A percentile compares a stretch with the other conserved stretches of the same genome.
These are phyloP conservation scores for Linyphia triangularis DNA, from an alignment of 2,888 invertebrate species.

Conservation along the genomic window DNA sequence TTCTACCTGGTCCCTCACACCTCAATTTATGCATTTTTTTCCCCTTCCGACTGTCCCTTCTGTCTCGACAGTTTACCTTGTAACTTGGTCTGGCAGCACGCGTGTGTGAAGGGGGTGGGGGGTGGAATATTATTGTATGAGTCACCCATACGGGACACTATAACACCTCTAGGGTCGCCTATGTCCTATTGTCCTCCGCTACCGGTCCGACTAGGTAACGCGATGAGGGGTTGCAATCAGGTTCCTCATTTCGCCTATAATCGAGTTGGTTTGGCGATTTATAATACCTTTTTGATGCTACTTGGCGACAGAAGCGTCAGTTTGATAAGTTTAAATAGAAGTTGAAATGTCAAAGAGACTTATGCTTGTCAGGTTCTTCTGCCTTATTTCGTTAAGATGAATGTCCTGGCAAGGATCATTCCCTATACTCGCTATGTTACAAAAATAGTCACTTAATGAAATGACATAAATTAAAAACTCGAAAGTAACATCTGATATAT, in stretches of 20 bases:
- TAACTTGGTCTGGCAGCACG: constrained; percentile 38
- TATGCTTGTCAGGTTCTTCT: no score
- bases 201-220: constrained; percentile 49
- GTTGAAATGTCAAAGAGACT: no score
- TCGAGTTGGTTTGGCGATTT: not conserved
- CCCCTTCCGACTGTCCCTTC: not conserved
- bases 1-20: constrained; percentile 32
- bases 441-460: no score
- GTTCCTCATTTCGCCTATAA: not conserved
- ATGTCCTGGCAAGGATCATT: no score
- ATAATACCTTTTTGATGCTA: no score
- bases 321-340: no score
- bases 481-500: no score
- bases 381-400: no score
- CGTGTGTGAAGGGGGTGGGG: not conserved
- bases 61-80: constrained; percentile 61
- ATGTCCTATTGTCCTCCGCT: constrained; percentile 54
- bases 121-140: constrained; percentile 66
- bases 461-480: no score
- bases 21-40: not conserved
- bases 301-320: no score
- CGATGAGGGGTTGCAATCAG: not conserved
- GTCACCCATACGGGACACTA: constrained; percentile 59
- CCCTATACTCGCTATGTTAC: no score
- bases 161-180: constrained; percentile 52